phyloP scores from a whole-genome alignment of 1,140 invertebrate species.

The Bombus vancouverensis region DNA sequence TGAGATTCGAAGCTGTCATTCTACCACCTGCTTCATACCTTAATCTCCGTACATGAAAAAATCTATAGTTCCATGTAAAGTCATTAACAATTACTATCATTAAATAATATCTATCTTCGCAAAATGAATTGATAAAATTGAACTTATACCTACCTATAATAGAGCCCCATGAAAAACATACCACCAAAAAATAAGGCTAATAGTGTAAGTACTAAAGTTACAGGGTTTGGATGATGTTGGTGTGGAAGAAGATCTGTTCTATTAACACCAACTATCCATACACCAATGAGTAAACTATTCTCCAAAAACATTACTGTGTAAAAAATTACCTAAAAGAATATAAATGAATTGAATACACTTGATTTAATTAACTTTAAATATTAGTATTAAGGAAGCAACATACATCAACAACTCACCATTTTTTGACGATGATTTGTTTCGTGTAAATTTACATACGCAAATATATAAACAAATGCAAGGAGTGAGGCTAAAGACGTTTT shows the following conservation, averaged over 20 bases:
- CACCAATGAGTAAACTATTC: conserved; percentile 89
- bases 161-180: conserved; percentile 92
- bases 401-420: conserved; percentile 83
- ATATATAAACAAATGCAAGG: conserved; percentile 93
- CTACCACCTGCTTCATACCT: conserved; percentile 86
- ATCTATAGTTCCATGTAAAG: conserved; percentile 78
- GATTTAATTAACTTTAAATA: background rate
- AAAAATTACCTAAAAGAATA: conserved; percentile 87
- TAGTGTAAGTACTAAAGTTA: conserved; percentile 84
- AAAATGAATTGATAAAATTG: conserved; percentile 3
- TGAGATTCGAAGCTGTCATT: conserved; percentile 77
- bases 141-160: conserved; percentile 86
- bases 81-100: background rate
- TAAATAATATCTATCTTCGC: background rate
- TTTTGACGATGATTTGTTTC: conserved; percentile 90
- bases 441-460: conserved; percentile 95
- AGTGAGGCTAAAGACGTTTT: conserved; percentile 88
- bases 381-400: background rate
- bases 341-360: conserved; percentile 10
- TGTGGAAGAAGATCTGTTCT: conserved; percentile 73
- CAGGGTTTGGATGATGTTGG: conserved; percentile 75
- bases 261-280: conserved; percentile 86
- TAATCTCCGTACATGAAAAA: conserved; percentile 87
- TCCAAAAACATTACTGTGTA: conserved; percentile 96
- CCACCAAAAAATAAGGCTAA: conserved; percentile 87